Base-by-base conservation (phyloP, 92 coral and sea anemone species). In the Heteractis magnifica region DNA sequence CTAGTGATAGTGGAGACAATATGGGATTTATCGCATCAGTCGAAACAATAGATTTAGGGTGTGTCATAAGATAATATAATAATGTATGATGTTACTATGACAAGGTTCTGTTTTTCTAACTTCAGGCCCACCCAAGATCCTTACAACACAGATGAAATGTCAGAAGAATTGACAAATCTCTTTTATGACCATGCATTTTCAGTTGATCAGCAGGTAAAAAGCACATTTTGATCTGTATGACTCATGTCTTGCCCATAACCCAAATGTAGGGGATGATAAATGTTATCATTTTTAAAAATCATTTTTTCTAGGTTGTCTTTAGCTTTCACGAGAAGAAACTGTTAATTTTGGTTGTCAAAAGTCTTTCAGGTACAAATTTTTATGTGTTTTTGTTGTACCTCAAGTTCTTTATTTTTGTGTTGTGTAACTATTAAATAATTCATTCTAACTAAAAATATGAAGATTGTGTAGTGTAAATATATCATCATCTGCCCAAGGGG, bases 131-230 rank as follows among this genome's bases (percentile, higher is more conserved):
- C 86, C 49, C 98, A 92, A 89, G 99, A 96, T 76, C 83, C 98
- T 8, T 96, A 96, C 87, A 98, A 96, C 77, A 94, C 99, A n/a
- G 96, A 96, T 84, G 94, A 96, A 80, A 96, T 96, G 99, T 91
- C 99, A 19, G 96, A 90, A 77, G 94, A 88, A 51, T 88, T 94
- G 73, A 90, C 95, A 21, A 91, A 96, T 79, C 65, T 56, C 5
- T 96, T 94, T 77, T 81, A 86, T 81, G 98, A 96, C 26, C 95
- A 91, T 87, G 97, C 99, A 4, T 90, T 96, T 73, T 92, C 97
- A 71, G 90, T 90, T 8, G 97, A 91, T 70, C 99, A 96, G 82
- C 98, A 94, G 92, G 99, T 96, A 88, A 0, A 34, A 34, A 34
- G 44, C 44, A 26, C 34, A 34, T 34, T 0, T 34, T 34, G 44